Conservation (phyloP, 2,888 invertebrate species). For the Melangyna quadrimaculata region DNA sequence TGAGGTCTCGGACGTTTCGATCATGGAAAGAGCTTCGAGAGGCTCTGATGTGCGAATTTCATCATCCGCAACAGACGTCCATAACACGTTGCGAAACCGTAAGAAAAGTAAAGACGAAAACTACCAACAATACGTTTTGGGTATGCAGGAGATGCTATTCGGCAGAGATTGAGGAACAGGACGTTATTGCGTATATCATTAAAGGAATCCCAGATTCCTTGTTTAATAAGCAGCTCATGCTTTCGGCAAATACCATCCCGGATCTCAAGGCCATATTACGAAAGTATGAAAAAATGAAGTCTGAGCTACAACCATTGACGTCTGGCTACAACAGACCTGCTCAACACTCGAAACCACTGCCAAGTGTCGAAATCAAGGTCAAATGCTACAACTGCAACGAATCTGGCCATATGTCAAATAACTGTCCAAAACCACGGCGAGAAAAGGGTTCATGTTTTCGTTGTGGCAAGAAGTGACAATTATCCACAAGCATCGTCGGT, state of each 20-base stretch:
- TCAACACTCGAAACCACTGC: background rate
- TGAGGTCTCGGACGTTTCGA: background rate
- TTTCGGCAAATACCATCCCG: constrained; percentile 22
- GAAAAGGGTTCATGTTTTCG: constrained; percentile 28
- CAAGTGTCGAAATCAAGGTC: background rate
- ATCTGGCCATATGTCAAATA: constrained; percentile 1
- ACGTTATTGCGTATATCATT: too few species aligned
- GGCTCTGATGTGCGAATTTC: constrained; percentile 21
- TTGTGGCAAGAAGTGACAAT: constrained; percentile 29
- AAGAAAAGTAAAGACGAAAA: constrained; percentile 27
- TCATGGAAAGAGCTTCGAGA: constrained; percentile 23
- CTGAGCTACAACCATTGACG: constrained; percentile 10
- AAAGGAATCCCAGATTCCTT: too few species aligned
- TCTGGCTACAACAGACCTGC: background rate
- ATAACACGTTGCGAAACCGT: constrained; percentile 30
- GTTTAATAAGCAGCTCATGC: constrained; percentile 27
- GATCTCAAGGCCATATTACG: constrained; percentile 8
- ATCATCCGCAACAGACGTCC: constrained; percentile 35
- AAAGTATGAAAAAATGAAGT: constrained; percentile 31
- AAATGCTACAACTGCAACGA: too few species aligned
- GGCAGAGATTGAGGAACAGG: background rate
- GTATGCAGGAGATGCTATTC: constrained; percentile 17
- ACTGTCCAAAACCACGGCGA: constrained; percentile 21
- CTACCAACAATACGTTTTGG: constrained; percentile 28
- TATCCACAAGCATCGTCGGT: constrained; percentile 22